phyloP scores from a whole-genome alignment of 2,113 vertebrate species.

The Pollachius pollachius region DNA sequence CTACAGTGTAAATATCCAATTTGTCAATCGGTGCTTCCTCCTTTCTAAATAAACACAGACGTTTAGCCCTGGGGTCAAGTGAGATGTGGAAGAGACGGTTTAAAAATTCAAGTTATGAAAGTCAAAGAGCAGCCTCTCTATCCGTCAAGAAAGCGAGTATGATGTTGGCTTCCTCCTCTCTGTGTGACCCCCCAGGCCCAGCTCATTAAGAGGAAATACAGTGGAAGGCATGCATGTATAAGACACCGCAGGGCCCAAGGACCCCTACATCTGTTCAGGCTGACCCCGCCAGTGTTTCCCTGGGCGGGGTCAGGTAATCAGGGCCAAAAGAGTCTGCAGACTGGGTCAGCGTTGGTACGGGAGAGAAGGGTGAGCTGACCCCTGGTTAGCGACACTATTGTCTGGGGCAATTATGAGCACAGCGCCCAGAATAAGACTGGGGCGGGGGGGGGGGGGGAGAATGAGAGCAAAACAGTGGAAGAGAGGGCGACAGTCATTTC shows the following conservation, averaged over 20 bases:
- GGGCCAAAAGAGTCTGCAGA: constrained; percentile 50
- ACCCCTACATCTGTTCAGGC: constrained; percentile 72
- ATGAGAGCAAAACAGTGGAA: too few relatives aligned
- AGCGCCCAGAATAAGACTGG: constrained; percentile 29
- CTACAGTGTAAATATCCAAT: neutral
- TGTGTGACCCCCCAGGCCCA: constrained; percentile 57
- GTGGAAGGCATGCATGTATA: constrained; percentile 64
- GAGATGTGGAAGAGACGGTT: too few relatives aligned
- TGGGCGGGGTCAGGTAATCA: constrained; percentile 60
- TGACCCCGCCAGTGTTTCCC: constrained; percentile 45
- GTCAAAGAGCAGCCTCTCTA: too few relatives aligned
- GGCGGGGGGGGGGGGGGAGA: too few relatives aligned
- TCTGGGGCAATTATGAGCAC: constrained; percentile 55
- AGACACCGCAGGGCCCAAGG: constrained; percentile 43
- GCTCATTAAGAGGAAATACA: constrained; percentile 71
- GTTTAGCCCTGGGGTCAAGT: neutral
- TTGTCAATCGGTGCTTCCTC: constrained; percentile 30
- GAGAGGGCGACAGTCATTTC: too few relatives aligned
- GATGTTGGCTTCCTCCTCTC: neutral
- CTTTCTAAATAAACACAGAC: neutral
- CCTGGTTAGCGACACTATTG: constrained; percentile 46
- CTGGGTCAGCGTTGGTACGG: constrained; percentile 62
- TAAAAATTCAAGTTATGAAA: too few relatives aligned
- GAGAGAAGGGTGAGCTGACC: constrained; percentile 46
- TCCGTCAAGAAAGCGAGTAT: too few relatives aligned